Evolutionary conservation across 37 sponge, comb jelly and placozoan species (phyloP), one percentile per base, ranked within the genome.

Genomic region (Ianthella basta): DNA sequence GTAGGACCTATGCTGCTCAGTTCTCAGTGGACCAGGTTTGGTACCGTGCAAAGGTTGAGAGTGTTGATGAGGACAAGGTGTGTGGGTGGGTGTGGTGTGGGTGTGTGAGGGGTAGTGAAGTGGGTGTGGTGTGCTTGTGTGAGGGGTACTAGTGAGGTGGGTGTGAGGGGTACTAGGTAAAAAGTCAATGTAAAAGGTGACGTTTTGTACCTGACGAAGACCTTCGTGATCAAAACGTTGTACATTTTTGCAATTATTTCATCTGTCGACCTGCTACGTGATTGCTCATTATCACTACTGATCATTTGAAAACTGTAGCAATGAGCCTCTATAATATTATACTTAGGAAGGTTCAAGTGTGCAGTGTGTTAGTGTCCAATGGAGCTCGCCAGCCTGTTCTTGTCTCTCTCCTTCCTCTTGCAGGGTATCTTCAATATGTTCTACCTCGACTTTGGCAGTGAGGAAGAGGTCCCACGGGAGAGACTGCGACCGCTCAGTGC

Each of bases 401-500:
- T 56, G 15, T 56, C 59, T 18, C 18, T 56, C 16, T 19, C 59
- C 15, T 56, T 56, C n/a, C n/a, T n/a, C n/a, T n/a, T 19, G 59
- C 16, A 56, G 16, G 18, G 18, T 18, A 15, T 56, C 59, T 66
- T 66, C 68, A 16, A n/a, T 24, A 27, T 23, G 13, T 15, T 66
- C 27, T 72, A 72, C 36, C 40, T 32, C 36, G 73, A 72, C 39
- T 72, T 38, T 72, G 73, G 73, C 12, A 72, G 36, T 40, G 73
- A 72, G 12, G 73, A 72, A 40, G 35, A 5, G 13, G 73, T 72
- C 13, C 14, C 38, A 23, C 32, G 12, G 19, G 38, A 33, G 20
- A 34, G 41, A 8, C 39, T 72, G 73, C 23, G 73, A 13, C 38
- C 39, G 10, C 41, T 72, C 40, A 15, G 36, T 8, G 19, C 23